Percentiles rank a stretch among this genome's conserved stretches.
Evolutionary conservation across 2,888 invertebrate species (phyloP).

Genomic region (Minunthozetes semirufus): DNA sequence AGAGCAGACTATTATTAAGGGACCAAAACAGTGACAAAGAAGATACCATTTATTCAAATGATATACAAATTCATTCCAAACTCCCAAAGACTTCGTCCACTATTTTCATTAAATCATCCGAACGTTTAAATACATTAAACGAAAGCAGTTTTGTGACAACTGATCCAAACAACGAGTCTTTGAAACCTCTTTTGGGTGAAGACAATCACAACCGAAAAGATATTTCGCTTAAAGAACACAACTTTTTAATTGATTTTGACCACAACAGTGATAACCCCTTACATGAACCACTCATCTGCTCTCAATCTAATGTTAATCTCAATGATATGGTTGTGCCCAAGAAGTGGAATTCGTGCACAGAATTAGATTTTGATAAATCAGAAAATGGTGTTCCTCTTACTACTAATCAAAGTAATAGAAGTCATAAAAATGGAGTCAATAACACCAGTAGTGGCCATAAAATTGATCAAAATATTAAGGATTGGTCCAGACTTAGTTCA

Average conservation of each 20-base stretch:
- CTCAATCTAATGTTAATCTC: not conserved
- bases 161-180: not conserved
- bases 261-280: not conserved
- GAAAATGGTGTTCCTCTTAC: not conserved
- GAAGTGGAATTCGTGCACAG: conserved; percentile 12
- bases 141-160: not conserved
- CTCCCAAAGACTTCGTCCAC: not conserved
- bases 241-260: not conserved
- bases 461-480: not conserved
- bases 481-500: not conserved
- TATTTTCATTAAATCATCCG: not conserved
- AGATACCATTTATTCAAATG: not conserved
- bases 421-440: not conserved
- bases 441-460: not conserved
- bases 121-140: not conserved
- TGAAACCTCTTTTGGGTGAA: not conserved
- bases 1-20: not conserved
- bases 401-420: not conserved
- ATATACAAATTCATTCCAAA: conserved; percentile 8
- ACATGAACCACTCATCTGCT: not conserved
- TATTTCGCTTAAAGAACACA: not conserved
- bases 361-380: not conserved
- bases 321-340: not conserved
- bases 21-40: conserved; percentile 2
- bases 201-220: not conserved